phyloP scores from a whole-genome alignment of 2,888 invertebrate genomes.

The Acronicta leporina region DNA sequence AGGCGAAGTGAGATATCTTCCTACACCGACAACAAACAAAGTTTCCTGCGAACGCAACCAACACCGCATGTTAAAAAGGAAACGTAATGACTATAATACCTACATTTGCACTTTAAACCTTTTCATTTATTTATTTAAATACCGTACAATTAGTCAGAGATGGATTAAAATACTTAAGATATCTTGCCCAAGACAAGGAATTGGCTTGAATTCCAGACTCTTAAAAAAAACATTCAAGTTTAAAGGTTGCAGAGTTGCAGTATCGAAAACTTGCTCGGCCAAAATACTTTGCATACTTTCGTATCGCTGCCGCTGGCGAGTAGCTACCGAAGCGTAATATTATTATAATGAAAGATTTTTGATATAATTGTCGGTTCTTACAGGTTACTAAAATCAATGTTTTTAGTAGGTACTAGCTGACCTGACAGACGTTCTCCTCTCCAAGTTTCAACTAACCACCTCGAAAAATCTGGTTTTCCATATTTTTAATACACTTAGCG shows the following conservation, averaged over 20 bases:
- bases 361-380: slow-evolving; percentile 1
- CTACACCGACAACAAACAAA: slow-evolving; percentile 64
- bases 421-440: too few relatives aligned
- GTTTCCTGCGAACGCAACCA: slow-evolving; percentile 52
- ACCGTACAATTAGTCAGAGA: slow-evolving; percentile 49
- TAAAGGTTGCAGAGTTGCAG: slow-evolving; percentile 59
- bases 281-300: slow-evolving; percentile 61
- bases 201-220: slow-evolving; percentile 53
- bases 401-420: too few relatives aligned
- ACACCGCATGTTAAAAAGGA: slow-evolving; percentile 54
- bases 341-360: slow-evolving; percentile 15
- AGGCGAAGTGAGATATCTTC: slow-evolving; percentile 68
- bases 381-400: too few relatives aligned
- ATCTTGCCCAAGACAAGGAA: slow-evolving; percentile 50
- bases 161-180: slow-evolving; percentile 50
- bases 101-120: slow-evolving; percentile 46
- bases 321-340: slow-evolving; percentile 38
- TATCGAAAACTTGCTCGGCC: slow-evolving; percentile 52
- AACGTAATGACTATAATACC: slow-evolving; percentile 40
- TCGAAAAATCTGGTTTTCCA: too few relatives aligned
- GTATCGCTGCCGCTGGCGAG: slow-evolving; percentile 31
- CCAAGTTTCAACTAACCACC: too few relatives aligned
- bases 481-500: too few relatives aligned
- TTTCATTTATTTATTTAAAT: slow-evolving; percentile 41
- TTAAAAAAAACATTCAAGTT: slow-evolving; percentile 45